These are phyloP conservation scores for Serripes groenlandicus DNA, from an alignment of 2,888 invertebrate species.

Conservation along the genomic window DNA sequence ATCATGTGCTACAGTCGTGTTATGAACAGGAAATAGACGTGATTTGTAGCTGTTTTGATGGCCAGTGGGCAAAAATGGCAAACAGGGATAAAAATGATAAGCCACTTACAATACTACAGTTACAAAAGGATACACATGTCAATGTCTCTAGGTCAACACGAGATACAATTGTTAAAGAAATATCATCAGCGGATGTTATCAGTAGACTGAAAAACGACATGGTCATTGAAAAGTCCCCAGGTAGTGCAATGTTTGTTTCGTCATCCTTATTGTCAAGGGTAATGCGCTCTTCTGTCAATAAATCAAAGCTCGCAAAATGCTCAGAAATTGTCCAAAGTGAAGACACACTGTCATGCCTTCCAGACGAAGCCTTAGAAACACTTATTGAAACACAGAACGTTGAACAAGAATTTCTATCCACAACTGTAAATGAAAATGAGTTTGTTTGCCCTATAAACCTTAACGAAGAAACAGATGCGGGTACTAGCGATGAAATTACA, in stretches of 20 bases:
- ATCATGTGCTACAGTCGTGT: background rate
- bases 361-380: too few relatives aligned
- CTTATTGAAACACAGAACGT: too few relatives aligned
- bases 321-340: too few relatives aligned
- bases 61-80: slow-evolving; percentile 31
- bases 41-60: slow-evolving; percentile 33
- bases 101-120: slow-evolving; percentile 30
- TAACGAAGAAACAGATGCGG: too few relatives aligned
- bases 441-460: too few relatives aligned
- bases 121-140: slow-evolving; percentile 24
- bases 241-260: background rate
- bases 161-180: background rate
- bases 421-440: too few relatives aligned
- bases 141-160: background rate
- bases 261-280: background rate
- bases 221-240: background rate
- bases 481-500: too few relatives aligned
- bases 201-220: background rate
- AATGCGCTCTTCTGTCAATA: background rate
- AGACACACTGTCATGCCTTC: too few relatives aligned
- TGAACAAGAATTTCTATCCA: too few relatives aligned
- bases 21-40: background rate
- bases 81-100: background rate
- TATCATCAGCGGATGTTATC: background rate
- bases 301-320: background rate